phyloP scores from a whole-genome alignment of 1,140 invertebrate species.

The Ceratina japonica region DNA sequence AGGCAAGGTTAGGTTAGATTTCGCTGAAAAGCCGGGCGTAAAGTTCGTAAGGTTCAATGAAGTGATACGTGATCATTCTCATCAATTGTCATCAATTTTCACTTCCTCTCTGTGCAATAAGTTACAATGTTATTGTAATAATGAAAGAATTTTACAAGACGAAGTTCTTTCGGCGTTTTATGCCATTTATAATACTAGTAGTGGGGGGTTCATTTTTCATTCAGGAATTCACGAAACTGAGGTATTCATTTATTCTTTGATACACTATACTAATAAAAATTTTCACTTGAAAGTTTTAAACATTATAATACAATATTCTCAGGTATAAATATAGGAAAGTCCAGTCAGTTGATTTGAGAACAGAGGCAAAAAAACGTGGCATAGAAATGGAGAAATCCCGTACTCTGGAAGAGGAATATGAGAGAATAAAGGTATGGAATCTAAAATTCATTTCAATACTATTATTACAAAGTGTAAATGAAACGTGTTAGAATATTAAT shows the following conservation, averaged over 20 bases:
- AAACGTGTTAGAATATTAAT: background rate
- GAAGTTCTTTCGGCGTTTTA: constrained; percentile 69
- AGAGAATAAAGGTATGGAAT: constrained; percentile 81
- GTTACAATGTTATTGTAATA: background rate
- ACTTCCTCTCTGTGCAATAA: too few relatives aligned
- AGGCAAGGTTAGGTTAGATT: too few relatives aligned
- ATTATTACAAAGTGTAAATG: background rate
- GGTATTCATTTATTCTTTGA: constrained; percentile 75
- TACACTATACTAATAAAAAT: background rate
- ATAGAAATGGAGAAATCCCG: constrained; percentile 83
- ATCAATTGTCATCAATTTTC: too few relatives aligned
- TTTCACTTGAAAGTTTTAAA: background rate
- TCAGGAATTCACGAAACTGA: constrained; percentile 84
- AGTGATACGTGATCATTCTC: too few relatives aligned
- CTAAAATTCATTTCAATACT: background rate
- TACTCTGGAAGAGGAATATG: constrained; percentile 86
- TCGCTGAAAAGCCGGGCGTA: too few relatives aligned
- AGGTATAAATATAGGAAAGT: constrained; percentile 82
- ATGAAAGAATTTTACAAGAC: background rate
- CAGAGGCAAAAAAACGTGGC: constrained; percentile 83
- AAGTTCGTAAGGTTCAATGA: too few relatives aligned
- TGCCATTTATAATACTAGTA: constrained; percentile 85
- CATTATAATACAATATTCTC: constrained; percentile 47
- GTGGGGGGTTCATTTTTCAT: constrained; percentile 86
- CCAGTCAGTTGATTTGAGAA: constrained; percentile 61